Evolutionary conservation across 2,888 invertebrate genomes (phyloP).

Genomic region (Caenorhabditis sp.): DNA sequence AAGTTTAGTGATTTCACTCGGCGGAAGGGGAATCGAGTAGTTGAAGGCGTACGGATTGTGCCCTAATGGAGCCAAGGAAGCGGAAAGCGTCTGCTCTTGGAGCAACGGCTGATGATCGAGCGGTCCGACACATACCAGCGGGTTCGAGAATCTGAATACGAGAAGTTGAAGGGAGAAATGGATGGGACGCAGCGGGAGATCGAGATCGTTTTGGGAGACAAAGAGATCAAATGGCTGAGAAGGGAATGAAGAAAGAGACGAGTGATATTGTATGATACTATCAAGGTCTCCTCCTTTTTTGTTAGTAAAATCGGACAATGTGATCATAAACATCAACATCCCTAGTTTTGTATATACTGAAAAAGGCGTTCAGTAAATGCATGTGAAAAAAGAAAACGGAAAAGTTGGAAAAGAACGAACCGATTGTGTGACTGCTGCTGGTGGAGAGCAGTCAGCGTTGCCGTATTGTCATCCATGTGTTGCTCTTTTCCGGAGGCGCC

Average conservation of each 20-base stretch:
- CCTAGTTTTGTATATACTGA: too few relatives aligned
- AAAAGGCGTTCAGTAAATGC: too few relatives aligned
- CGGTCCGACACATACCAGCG: constrained; percentile 40
- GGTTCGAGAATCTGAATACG: constrained; percentile 31
- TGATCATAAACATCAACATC: too few relatives aligned
- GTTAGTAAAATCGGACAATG: too few relatives aligned
- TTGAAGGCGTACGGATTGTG: constrained; percentile 59
- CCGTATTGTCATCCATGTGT: constrained; percentile 59
- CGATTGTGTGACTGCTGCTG: constrained; percentile 52
- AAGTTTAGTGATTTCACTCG: constrained; percentile 49
- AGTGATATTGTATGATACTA: too few relatives aligned
- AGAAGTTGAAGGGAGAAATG: constrained; percentile 4
- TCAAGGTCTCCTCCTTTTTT: too few relatives aligned
- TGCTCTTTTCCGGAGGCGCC: constrained; percentile 40
- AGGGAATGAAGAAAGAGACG: background rate
- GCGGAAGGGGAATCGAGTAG: constrained; percentile 61
- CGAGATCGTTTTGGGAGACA: background rate
- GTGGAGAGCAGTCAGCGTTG: constrained; percentile 55
- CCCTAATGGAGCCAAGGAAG: constrained; percentile 28
- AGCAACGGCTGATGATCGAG: constrained; percentile 43
- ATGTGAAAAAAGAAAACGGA: constrained; percentile 10
- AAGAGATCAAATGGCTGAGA: background rate
- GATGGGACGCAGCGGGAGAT: background rate
- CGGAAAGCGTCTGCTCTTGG: constrained; percentile 27
- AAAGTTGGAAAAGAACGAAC: constrained; percentile 30